These are phyloP conservation scores for Haemorhous mexicanus DNA, from an alignment of 2,113 vertebrate genomes.

Conservation along the genomic window DNA sequence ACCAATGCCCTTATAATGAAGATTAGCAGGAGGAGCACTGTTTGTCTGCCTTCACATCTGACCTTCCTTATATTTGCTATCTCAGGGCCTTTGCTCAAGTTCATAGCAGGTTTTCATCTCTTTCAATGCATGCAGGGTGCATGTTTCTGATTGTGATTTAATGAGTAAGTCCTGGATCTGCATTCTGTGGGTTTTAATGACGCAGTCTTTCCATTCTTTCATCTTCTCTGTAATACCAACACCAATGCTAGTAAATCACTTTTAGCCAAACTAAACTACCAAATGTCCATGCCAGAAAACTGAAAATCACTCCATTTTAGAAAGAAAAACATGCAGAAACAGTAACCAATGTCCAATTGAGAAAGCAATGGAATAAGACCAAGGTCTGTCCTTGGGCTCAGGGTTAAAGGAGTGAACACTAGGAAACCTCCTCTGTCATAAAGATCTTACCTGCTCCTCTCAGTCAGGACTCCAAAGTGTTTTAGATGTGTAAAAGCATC, in stretches of 20 bases:
- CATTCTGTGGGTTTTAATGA: neutral
- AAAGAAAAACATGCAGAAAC: neutral
- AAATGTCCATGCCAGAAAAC: too few species aligned
- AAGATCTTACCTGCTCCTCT: neutral
- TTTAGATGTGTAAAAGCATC: neutral
- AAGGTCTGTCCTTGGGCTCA: neutral
- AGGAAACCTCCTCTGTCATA: neutral
- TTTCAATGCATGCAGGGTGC: neutral
- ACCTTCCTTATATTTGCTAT: neutral
- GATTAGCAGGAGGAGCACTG: neutral
- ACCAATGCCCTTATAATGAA: neutral
- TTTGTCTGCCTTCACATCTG: neutral
- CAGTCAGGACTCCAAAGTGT: neutral
- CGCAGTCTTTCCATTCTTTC: neutral
- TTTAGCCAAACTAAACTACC: too few species aligned
- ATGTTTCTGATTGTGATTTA: neutral
- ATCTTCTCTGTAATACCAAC: neutral
- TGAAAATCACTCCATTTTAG: neutral
- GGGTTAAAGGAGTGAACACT: neutral
- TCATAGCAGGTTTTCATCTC: neutral
- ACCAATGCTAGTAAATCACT: neutral
- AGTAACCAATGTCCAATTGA: neutral
- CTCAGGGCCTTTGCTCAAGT: neutral
- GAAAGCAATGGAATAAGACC: neutral
- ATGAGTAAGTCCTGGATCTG: neutral